phyloP scores from a whole-genome alignment of 2,113 vertebrate genomes.

The Spea multiplicata region DNA sequence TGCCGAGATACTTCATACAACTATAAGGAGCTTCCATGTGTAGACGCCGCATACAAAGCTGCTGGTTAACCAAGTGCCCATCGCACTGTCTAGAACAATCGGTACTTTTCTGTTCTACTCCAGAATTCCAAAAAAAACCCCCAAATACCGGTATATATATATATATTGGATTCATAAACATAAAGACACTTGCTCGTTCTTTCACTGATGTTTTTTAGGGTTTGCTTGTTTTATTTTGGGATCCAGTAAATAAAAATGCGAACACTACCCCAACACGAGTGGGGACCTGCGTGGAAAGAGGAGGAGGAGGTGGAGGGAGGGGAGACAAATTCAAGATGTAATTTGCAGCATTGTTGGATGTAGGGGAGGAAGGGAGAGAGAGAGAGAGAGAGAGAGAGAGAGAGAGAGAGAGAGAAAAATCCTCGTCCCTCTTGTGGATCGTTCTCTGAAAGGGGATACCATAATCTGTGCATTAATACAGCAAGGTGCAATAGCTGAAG shows the following conservation, averaged over 20 bases:
- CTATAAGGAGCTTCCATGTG: no score
- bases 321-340: constrained; percentile 48
- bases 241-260: constrained; percentile 36
- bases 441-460: constrained; percentile 26
- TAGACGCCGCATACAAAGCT: no score
- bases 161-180: no score
- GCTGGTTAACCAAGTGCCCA: no score
- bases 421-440: constrained; percentile 38
- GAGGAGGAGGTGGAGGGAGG: constrained; percentile 41
- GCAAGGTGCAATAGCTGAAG: constrained; percentile 9
- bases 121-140: no score
- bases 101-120: no score
- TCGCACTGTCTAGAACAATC: no score
- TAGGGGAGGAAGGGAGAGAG: constrained; percentile 35
- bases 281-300: constrained; percentile 40
- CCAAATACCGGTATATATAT: no score
- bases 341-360: constrained; percentile 49
- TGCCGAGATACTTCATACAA: background rate
- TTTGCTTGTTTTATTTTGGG: constrained; percentile 20
- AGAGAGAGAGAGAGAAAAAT: constrained; percentile 36
- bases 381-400: constrained; percentile 3
- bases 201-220: background rate
- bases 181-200: background rate
- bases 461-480: constrained; percentile 29
- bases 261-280: constrained; percentile 25